Evolutionary conservation across 2,888 invertebrate genomes (phyloP).

Genomic region (Lingula anatina): DNA sequence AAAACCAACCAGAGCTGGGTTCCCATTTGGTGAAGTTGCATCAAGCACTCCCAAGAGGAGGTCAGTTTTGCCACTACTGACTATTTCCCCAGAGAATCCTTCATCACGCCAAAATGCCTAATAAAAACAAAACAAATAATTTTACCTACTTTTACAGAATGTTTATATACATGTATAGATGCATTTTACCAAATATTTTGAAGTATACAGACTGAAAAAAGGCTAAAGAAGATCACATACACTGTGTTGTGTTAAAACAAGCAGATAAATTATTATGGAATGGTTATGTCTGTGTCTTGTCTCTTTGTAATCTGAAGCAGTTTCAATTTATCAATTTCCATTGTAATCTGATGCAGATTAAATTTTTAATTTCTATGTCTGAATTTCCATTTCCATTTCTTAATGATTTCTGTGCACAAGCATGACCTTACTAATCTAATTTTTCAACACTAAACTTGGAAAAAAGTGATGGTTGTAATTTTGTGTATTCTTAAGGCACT

Average conservation of each 20-base stretch:
- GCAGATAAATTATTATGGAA: not conserved
- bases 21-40: conserved; percentile 39
- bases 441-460: too few species aligned
- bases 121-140: not conserved
- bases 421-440: too few species aligned
- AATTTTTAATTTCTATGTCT: too few species aligned
- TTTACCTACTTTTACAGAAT: not conserved
- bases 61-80: conserved; percentile 16
- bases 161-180: not conserved
- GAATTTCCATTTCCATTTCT: too few species aligned
- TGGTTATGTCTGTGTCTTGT: too few species aligned
- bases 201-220: not conserved
- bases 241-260: not conserved
- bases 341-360: too few species aligned
- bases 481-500: too few species aligned
- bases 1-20: conserved; percentile 51
- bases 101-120: conserved; percentile 47
- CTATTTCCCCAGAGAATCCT: conserved; percentile 51
- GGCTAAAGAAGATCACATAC: not conserved
- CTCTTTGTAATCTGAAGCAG: too few species aligned
- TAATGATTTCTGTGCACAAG: too few species aligned
- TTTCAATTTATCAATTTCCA: too few species aligned
- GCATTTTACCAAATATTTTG: not conserved
- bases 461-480: too few species aligned
- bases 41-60: conserved; percentile 48